phyloP scores from a whole-genome alignment of 1,140 invertebrate genomes.

The Cotesia glomerata region DNA sequence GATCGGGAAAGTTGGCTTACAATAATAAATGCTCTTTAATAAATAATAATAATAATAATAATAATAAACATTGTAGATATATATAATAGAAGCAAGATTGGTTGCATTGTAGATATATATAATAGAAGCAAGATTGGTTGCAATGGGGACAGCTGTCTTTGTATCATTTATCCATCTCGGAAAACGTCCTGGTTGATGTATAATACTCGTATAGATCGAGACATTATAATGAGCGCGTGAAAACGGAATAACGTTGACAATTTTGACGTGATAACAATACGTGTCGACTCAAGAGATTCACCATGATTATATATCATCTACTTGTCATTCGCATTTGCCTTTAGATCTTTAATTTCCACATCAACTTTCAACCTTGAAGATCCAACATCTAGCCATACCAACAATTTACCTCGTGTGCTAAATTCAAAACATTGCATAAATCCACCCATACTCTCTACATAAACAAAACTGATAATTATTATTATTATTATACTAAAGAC shows the following conservation, averaged over 20 bases:
- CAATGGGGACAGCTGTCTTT: neutral
- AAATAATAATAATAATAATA: too few species aligned
- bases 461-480: too few species aligned
- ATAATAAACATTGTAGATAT: too few species aligned
- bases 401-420: too few species aligned
- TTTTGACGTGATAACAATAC: constrained; percentile 23
- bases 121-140: neutral
- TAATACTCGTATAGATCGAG: neutral
- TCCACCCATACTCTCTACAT: too few species aligned
- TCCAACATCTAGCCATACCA: too few species aligned
- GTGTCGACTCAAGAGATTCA: constrained; percentile 14
- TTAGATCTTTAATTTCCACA: too few species aligned
- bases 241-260: neutral
- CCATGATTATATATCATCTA: constrained; percentile 9
- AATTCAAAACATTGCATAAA: too few species aligned
- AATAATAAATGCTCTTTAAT: too few species aligned
- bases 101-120: neutral
- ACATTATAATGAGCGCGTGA: constrained; percentile 18
- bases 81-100: neutral
- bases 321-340: neutral
- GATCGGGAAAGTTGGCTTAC: too few species aligned
- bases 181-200: constrained; percentile 7
- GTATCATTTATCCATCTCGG: neutral
- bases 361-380: too few species aligned
- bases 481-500: too few species aligned